Evolutionary conservation across 2,888 invertebrate species (phyloP).

Genomic region (Drosophila formosana): DNA sequence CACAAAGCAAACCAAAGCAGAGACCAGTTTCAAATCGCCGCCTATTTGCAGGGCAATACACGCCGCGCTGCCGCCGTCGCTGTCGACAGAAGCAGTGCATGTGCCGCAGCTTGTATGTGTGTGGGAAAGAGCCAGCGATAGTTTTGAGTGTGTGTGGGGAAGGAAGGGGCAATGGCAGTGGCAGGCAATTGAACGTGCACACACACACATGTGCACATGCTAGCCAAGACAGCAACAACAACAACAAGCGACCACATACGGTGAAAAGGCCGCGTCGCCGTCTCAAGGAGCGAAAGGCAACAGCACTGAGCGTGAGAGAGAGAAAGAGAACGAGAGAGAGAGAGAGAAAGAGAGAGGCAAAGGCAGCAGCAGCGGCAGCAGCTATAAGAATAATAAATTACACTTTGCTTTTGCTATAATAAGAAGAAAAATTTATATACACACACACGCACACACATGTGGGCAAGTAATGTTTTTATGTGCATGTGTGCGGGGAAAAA

Average conservation of each 20-base stretch:
- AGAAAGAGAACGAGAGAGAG: not conserved
- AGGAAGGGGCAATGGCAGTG: constrained; percentile 54
- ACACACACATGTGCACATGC: constrained; percentile 57
- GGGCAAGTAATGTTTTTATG: constrained; percentile 59
- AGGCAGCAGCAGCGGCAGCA: constrained; percentile 56
- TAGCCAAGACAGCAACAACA: constrained; percentile 59
- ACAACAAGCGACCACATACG: constrained; percentile 77
- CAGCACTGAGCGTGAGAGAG: constrained; percentile 4
- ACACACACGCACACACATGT: constrained; percentile 51
- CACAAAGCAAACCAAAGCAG: constrained; percentile 31
- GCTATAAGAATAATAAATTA: constrained; percentile 82
- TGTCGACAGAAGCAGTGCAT: constrained; percentile 54
- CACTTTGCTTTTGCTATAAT: constrained; percentile 82
- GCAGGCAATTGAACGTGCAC: constrained; percentile 64
- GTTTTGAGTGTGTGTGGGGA: constrained; percentile 58
- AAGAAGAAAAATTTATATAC: constrained; percentile 80
- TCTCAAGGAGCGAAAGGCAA: constrained; percentile 65
- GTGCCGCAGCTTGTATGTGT: constrained; percentile 29
- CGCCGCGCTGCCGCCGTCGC: constrained; percentile 30
- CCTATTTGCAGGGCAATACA: constrained; percentile 74
- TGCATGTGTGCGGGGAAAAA: constrained; percentile 63
- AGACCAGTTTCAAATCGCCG: constrained; percentile 77
- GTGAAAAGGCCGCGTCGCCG: constrained; percentile 71
- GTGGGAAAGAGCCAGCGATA: constrained; percentile 60
- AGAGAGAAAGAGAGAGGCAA: constrained; percentile 23